phyloP scores from a whole-genome alignment of 2,888 invertebrate genomes.

The Hypsopygia costalis region DNA sequence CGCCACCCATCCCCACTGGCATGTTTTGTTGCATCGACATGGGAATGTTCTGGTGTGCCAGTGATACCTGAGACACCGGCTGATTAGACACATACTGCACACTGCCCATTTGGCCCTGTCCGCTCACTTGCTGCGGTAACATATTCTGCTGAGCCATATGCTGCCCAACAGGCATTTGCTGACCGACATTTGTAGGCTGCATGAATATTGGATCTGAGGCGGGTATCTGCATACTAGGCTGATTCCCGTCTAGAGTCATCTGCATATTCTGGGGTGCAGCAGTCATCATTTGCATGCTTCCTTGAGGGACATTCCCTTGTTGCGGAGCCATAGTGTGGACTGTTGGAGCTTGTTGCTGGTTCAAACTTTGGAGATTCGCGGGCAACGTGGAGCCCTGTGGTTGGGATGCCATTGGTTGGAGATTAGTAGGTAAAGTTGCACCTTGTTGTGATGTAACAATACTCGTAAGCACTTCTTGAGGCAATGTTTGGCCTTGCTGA shows the following conservation, averaged over 20 bases:
- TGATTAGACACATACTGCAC: slow-evolving; percentile 69
- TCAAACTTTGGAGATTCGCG: slow-evolving; percentile 77
- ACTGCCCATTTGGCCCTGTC: slow-evolving; percentile 63
- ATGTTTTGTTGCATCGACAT: slow-evolving; percentile 75
- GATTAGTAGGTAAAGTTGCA: slow-evolving; percentile 65
- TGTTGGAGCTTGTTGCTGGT: slow-evolving; percentile 67
- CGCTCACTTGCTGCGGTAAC: slow-evolving; percentile 67
- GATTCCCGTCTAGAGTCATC: slow-evolving; percentile 78
- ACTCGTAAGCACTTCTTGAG: slow-evolving; percentile 72
- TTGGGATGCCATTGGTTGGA: slow-evolving; percentile 68
- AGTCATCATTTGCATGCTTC: slow-evolving; percentile 80
- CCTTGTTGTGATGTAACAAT: slow-evolving; percentile 75
- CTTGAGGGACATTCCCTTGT: slow-evolving; percentile 79
- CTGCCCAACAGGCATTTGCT: slow-evolving; percentile 64
- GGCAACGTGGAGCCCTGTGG: slow-evolving; percentile 82
- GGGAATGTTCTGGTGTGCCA: slow-evolving; percentile 75
- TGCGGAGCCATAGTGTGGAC: slow-evolving; percentile 71
- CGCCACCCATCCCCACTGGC: slow-evolving; percentile 69
- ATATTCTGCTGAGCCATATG: slow-evolving; percentile 72
- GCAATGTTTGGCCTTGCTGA: slow-evolving; percentile 72
- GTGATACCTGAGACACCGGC: slow-evolving; percentile 58
- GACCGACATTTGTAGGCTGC: slow-evolving; percentile 65
- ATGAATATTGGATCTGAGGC: slow-evolving; percentile 75
- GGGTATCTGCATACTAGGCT: slow-evolving; percentile 78
- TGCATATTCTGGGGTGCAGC: slow-evolving; percentile 76